These are phyloP conservation scores for Aporrectodea caliginosa DNA, from an alignment of 1,140 invertebrate species.

Conservation along the genomic window DNA sequence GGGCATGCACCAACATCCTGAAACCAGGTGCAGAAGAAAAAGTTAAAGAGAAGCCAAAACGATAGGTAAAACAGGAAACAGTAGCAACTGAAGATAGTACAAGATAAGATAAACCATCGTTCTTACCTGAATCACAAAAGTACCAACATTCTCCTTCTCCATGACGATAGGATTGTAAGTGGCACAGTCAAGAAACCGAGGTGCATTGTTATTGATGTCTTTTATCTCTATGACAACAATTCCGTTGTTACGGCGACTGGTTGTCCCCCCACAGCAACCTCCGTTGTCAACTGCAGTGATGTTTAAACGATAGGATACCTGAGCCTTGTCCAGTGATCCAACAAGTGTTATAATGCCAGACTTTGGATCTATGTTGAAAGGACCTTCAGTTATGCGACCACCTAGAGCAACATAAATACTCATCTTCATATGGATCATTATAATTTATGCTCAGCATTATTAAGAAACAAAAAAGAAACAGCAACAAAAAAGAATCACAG, in stretches of 20 bases:
- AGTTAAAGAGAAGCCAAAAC: too few species aligned
- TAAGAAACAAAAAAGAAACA: neutral
- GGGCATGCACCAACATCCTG: too few species aligned
- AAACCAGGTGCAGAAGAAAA: too few species aligned
- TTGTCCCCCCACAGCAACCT: constrained; percentile 81
- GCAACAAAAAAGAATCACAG: neutral
- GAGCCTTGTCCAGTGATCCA: constrained; percentile 75
- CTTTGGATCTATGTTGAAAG: constrained; percentile 27
- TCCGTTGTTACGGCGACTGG: constrained; percentile 82
- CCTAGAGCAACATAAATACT: constrained; percentile 5
- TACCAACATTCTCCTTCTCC: constrained; percentile 34
- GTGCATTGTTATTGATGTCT: constrained; percentile 92
- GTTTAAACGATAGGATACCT: constrained; percentile 82
- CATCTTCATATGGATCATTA: neutral
- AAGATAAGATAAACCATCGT: too few species aligned
- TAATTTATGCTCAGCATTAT: too few species aligned
- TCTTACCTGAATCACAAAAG: constrained; percentile 34
- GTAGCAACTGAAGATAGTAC: neutral
- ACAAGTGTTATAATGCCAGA: constrained; percentile 75
- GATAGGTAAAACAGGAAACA: neutral
- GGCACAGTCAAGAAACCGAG: constrained; percentile 85
- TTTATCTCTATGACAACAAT: constrained; percentile 94
- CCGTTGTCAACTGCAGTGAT: constrained; percentile 91
- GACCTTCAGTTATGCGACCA: constrained; percentile 19
- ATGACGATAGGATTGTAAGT: constrained; percentile 62